Evolutionary conservation across 2,888 invertebrate genomes (phyloP).

Genomic region (Xiphydria camelus): DNA sequence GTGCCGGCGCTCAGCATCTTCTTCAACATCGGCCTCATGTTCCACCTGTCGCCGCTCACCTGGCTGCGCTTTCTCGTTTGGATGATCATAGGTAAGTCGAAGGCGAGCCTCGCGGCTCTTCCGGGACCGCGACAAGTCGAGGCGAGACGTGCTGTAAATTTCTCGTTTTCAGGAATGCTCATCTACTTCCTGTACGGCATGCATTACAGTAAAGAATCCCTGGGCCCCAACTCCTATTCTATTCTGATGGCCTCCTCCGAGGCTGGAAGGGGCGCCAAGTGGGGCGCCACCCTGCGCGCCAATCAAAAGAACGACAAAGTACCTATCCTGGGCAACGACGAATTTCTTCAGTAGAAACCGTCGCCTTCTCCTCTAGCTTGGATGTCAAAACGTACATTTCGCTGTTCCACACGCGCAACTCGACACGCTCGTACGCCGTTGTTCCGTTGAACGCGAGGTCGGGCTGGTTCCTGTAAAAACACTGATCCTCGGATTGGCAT

Average conservation of each 20-base stretch:
- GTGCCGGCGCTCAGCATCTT: conserved; percentile 79
- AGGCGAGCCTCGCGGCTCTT: no score
- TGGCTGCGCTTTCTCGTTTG: conserved; percentile 86
- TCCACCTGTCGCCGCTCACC: conserved; percentile 77
- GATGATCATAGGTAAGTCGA: conserved; percentile 79
- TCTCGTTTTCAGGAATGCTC: conserved; percentile 67
- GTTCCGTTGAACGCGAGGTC: no score
- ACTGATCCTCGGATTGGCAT: no score
- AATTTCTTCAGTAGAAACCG: conserved; percentile 1
- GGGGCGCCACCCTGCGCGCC: conserved; percentile 61
- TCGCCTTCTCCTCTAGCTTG: no score
- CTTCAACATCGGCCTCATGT: conserved; percentile 82
- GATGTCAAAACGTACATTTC: no score
- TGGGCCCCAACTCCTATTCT: conserved; percentile 65
- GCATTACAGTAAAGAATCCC: conserved; percentile 81
- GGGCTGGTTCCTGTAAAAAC: no score
- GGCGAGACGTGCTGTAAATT: no score
- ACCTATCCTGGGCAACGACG: conserved; percentile 37
- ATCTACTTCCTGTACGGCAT: conserved; percentile 86
- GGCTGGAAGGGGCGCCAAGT: conserved; percentile 62
- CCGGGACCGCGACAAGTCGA: no score
- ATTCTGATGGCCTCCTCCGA: conserved; percentile 69
- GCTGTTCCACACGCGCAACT: no score
- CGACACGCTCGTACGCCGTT: no score
- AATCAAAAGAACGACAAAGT: conserved; percentile 51